Percentiles rank a stretch among this genome's conserved stretches.
Conservation (phyloP, 2,888 invertebrate genomes). For the Harpagoxenus sublaevis region DNA sequence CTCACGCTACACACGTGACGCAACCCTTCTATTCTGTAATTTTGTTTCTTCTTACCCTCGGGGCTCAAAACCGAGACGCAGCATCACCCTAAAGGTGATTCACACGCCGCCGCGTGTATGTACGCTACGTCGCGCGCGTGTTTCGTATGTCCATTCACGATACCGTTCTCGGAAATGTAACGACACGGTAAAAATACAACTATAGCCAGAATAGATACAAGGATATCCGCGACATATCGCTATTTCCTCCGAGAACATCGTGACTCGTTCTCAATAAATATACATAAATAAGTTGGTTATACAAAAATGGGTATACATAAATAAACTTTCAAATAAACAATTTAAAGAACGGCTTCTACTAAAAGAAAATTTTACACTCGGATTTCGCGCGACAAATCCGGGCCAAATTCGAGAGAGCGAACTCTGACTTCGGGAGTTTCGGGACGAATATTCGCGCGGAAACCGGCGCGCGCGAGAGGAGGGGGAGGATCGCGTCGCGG, state of each 20-base stretch:
- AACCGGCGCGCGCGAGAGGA: neutral
- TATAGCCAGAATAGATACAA: neutral
- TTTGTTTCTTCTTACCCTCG: slow-evolving; percentile 70
- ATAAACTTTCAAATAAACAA: neutral
- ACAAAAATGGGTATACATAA: neutral
- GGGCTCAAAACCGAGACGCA: slow-evolving; percentile 66
- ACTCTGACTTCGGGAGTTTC: neutral
- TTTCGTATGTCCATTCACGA: slow-evolving; percentile 47
- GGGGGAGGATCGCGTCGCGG: slow-evolving; percentile 5
- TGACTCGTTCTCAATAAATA: neutral
- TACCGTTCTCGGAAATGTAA: slow-evolving; percentile 54
- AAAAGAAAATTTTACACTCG: neutral
- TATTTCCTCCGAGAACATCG: neutral
- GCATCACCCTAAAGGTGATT: slow-evolving; percentile 74
- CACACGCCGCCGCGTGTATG: slow-evolving; percentile 70
- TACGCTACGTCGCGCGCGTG: slow-evolving; percentile 49
- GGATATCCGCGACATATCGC: neutral
- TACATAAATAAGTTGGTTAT: neutral
- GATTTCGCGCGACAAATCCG: neutral
- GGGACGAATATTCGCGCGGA: neutral
- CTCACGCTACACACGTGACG: slow-evolving; percentile 1
- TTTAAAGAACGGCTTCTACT: neutral
- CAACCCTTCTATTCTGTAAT: slow-evolving; percentile 65
- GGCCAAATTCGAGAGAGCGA: neutral
- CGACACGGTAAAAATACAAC: slow-evolving; percentile 5